phyloP scores from a whole-genome alignment of 2,113 vertebrate species.

The Zosterops japonicus region DNA sequence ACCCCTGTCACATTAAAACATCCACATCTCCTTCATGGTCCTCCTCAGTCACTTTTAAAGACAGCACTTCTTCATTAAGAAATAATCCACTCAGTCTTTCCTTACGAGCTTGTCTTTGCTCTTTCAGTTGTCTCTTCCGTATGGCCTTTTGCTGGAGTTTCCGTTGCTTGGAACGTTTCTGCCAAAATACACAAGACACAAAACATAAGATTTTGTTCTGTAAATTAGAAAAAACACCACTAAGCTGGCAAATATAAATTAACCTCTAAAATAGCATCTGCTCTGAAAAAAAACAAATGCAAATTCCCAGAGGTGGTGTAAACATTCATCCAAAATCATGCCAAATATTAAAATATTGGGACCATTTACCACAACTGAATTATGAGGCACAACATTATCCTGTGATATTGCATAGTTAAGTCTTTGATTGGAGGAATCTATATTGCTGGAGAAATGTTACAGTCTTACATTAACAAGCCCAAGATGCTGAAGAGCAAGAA shows the following conservation, averaged over 20 bases:
- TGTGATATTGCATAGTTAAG: not conserved
- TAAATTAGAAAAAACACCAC: not conserved
- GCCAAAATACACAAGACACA: constrained; percentile 32
- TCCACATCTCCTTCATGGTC: constrained; percentile 90
- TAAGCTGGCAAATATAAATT: not conserved
- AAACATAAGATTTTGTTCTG: not conserved
- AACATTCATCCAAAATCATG: not conserved
- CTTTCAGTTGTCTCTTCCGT: constrained; percentile 95
- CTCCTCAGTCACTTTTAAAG: constrained; percentile 93
- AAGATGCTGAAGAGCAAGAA: not conserved
- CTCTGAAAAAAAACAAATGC: not conserved
- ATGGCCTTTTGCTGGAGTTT: constrained; percentile 98
- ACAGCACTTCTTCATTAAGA: constrained; percentile 96
- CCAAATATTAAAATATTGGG: not conserved
- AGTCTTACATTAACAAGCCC: not conserved
- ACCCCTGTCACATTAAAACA: constrained; percentile 93
- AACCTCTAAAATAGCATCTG: not conserved
- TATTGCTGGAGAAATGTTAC: not conserved
- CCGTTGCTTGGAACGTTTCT: constrained; percentile 97
- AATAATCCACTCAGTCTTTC: constrained; percentile 97
- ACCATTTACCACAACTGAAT: not conserved
- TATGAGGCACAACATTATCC: not conserved
- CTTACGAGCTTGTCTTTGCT: constrained; percentile 95
- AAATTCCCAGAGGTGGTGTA: not conserved
- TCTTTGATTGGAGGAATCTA: not conserved